Base-by-base conservation (phyloP, 2,888 invertebrate species). In the Leptopilina myrica region DNA sequence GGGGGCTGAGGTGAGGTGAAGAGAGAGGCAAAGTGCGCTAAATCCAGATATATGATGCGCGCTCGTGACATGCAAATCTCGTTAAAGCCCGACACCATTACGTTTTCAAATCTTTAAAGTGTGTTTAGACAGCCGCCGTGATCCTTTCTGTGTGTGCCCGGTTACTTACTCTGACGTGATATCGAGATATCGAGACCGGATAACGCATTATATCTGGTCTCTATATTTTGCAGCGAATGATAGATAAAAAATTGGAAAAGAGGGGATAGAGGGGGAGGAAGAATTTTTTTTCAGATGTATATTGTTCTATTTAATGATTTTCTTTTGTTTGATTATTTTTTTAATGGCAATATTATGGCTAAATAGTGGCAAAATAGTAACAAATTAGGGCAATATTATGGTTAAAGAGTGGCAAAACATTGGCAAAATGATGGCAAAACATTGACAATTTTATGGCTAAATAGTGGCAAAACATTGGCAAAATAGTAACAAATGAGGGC, bases 81-180 rank as follows among this genome's bases (percentile, higher is more conserved):
- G 89, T 89, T 89, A 91, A 91, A 91, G 89, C 91, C 91, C 88
- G 87, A 83, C 89, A 88, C 91, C 91, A 91, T 91, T 91, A 91
- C 91, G 90, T 91, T 91, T 91, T 91, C 90, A 91, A 91, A 91
- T 91, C 91, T 91, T 91, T 91, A 91, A 91, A 91, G 91, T 91
- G 91, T 91, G 90, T 91, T 91, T 91, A 91, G 91, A 91, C 90
- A 91, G 91, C 87, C 89, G 88, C 88, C 87, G 83, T 85, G 84
- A 87, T 87, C 85, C 85, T 81, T 81, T 78, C 84, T 83, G 4
- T 33, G 33, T 33, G 83, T 79, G 78, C 59, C 59, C 76, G 78
- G 83, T 84, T 80, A 83, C 84, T 81, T 84, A 78, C 67, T 76
- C 76, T 67, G 76, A 81, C 80, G 78, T 79, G 78, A 81, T 79